Conservation (phyloP, 2,888 invertebrate species). For the Philopedon plagiatum region DNA sequence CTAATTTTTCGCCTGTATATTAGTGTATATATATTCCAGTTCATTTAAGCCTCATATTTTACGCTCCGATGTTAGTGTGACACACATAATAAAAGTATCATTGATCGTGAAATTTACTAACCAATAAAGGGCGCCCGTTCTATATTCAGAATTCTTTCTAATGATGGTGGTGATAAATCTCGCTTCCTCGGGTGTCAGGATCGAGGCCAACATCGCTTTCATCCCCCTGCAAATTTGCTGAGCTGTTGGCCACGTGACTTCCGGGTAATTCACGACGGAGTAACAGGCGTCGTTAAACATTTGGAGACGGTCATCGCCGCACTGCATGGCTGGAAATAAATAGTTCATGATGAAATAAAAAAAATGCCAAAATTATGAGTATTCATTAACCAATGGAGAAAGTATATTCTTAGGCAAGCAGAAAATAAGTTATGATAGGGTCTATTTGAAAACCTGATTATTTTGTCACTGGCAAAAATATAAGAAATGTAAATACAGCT, state of each 20-base stretch:
- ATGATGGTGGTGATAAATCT: conserved; percentile 79
- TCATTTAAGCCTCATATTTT: neutral
- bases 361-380: neutral
- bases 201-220: conserved; percentile 79
- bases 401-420: too few relatives aligned
- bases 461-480: too few relatives aligned
- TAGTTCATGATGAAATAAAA: neutral
- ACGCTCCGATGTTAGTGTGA: neutral
- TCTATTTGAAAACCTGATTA: too few relatives aligned
- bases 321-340: conserved; percentile 74
- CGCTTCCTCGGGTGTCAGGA: conserved; percentile 79
- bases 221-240: conserved; percentile 80
- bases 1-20: too few relatives aligned
- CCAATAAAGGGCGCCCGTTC: conserved; percentile 83
- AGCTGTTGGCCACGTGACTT: conserved; percentile 81
- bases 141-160: conserved; percentile 79
- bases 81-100: conserved; percentile 6
- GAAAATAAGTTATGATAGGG: too few relatives aligned
- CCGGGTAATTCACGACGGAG: conserved; percentile 82
- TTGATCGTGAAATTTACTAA: conserved; percentile 41
- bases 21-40: too few relatives aligned
- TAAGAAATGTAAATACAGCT: too few relatives aligned
- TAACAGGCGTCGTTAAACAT: conserved; percentile 82
- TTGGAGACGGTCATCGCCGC: conserved; percentile 79
- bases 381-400: too few relatives aligned